phyloP scores from a whole-genome alignment of 2,888 invertebrate genomes.

The Drosophila kanekoi region DNA sequence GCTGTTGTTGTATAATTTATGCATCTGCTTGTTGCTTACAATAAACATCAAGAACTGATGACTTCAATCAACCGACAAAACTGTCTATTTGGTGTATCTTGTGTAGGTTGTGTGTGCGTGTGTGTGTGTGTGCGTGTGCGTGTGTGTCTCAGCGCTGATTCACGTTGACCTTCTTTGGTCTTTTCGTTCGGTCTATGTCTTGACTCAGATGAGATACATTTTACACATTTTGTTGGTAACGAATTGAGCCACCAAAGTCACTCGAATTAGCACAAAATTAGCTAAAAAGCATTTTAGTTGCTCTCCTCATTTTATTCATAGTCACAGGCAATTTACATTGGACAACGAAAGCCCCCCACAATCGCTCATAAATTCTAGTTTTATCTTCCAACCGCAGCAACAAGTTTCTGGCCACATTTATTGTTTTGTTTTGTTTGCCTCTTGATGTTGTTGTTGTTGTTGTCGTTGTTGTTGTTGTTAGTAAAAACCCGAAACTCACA shows the following conservation, averaged over 20 bases:
- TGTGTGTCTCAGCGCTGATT: slow-evolving; percentile 36
- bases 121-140: slow-evolving; percentile 17
- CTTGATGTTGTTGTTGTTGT: slow-evolving; percentile 12
- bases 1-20: slow-evolving; percentile 50
- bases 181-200: slow-evolving; percentile 27
- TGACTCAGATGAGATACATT: slow-evolving; percentile 30
- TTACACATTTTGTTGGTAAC: slow-evolving; percentile 26
- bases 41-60: slow-evolving; percentile 62
- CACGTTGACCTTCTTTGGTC: slow-evolving; percentile 62
- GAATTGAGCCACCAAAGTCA: slow-evolving; percentile 34
- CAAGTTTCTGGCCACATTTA: slow-evolving; percentile 46
- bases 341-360: slow-evolving; percentile 38
- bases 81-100: slow-evolving; percentile 29
- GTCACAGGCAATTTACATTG: slow-evolving; percentile 54
- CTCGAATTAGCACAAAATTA: slow-evolving; percentile 52
- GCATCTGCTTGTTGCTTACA: slow-evolving; percentile 44
- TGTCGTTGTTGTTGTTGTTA: slow-evolving; percentile 20
- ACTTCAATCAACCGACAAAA: slow-evolving; percentile 56
- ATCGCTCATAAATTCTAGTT: slow-evolving; percentile 63
- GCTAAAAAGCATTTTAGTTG: slow-evolving; percentile 33
- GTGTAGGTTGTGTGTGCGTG: slow-evolving; percentile 33
- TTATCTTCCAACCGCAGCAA: slow-evolving; percentile 52
- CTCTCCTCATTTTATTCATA: slow-evolving; percentile 24
- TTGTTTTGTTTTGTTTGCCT: slow-evolving; percentile 28
- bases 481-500: slow-evolving; percentile 66